A percentile compares a stretch with the other conserved stretches of the same genome.
phyloP scores from a whole-genome alignment of 1,140 invertebrate species.

The Sitophilus oryzae region DNA sequence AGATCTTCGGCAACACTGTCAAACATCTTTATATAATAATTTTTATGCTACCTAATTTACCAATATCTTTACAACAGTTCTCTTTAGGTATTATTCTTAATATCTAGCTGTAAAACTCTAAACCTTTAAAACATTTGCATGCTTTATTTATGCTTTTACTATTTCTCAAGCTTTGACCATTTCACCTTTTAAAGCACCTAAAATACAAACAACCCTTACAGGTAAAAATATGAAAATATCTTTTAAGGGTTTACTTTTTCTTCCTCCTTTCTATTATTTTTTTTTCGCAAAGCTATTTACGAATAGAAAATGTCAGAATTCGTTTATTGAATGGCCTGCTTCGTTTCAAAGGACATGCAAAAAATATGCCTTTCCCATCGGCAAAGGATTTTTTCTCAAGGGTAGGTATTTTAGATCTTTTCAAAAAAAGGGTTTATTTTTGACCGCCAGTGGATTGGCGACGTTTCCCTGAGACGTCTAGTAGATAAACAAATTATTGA shows the following conservation, averaged over 20 bases:
- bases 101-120: too few species aligned
- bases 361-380: not conserved
- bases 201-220: not conserved
- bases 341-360: not conserved
- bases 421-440: not conserved
- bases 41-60: too few species aligned
- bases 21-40: too few species aligned
- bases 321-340: not conserved
- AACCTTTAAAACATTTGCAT: too few species aligned
- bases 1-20: too few species aligned
- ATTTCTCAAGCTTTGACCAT: too few species aligned
- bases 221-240: not conserved
- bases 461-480: not conserved
- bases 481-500: too few species aligned
- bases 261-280: not conserved
- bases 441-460: not conserved
- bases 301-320: too few species aligned
- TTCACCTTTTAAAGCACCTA: too few species aligned
- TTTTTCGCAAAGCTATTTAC: not conserved
- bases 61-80: too few species aligned
- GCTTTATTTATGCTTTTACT: too few species aligned
- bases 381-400: not conserved
- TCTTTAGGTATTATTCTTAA: too few species aligned
- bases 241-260: not conserved
- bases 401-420: not conserved